Evolutionary conservation across 2,888 invertebrate species (phyloP).

Genomic region (Thecophora atra): DNA sequence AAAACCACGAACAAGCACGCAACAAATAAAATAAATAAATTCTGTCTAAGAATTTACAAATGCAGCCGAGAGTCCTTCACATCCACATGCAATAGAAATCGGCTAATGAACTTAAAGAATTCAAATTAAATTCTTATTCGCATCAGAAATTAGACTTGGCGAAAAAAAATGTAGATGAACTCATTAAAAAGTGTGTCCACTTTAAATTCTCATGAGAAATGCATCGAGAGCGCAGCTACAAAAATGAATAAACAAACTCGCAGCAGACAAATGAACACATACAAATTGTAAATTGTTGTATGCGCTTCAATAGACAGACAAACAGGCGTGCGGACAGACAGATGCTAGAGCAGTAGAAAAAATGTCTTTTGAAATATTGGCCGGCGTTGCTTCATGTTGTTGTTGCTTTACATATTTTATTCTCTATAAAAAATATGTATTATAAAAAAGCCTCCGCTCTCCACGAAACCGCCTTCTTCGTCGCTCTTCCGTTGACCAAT

Average conservation of each 20-base stretch:
- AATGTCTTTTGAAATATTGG: not conserved
- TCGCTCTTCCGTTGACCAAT: too few species aligned
- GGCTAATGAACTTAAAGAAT: slow-evolving; percentile 29
- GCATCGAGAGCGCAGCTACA: not conserved
- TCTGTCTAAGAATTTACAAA: slow-evolving; percentile 5
- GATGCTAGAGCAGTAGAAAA: not conserved
- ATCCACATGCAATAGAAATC: slow-evolving; percentile 9
- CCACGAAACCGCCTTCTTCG: too few species aligned
- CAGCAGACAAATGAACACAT: not conserved
- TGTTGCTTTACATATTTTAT: too few species aligned
- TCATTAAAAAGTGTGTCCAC: slow-evolving; percentile 3
- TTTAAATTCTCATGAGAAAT: slow-evolving; percentile 4
- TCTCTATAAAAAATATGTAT: too few species aligned
- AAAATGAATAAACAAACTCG: not conserved
- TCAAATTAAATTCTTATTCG: not conserved
- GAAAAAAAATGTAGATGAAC: not conserved
- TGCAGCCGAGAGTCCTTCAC: slow-evolving; percentile 30
- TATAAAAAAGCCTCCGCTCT: too few species aligned
- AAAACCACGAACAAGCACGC: too few species aligned
- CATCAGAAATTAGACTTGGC: not conserved
- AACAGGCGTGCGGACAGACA: not conserved
- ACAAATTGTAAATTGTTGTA: not conserved
- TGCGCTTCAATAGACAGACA: not conserved
- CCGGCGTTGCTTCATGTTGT: not conserved
- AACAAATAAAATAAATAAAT: too few species aligned